Evolutionary conservation across 2,113 vertebrate genomes (phyloP).

Genomic region (Arothron firmamentum): DNA sequence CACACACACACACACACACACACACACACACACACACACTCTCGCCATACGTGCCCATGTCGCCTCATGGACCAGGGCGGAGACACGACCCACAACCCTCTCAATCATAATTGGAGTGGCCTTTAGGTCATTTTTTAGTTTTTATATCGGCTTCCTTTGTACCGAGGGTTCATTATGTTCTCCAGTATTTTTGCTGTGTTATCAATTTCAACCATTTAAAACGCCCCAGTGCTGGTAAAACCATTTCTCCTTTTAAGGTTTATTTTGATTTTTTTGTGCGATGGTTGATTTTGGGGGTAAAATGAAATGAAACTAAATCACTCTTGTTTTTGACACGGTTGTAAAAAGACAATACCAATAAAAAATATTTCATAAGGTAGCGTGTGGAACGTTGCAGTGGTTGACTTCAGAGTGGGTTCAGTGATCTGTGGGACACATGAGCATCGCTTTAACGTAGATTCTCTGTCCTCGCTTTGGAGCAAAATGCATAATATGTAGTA

Average conservation of each 20-base stretch:
- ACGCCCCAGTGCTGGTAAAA: slow-evolving; percentile 17
- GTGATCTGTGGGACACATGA: not conserved
- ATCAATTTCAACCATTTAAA: slow-evolving; percentile 33
- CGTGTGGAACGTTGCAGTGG: slow-evolving; percentile 26
- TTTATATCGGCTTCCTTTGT: slow-evolving; percentile 40
- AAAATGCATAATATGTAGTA: not conserved
- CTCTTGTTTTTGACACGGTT: slow-evolving; percentile 53
- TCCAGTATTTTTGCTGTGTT: slow-evolving; percentile 61
- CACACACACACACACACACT: slow-evolving; percentile 50
- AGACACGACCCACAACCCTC: slow-evolving; percentile 9
- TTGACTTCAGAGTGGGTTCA: not conserved
- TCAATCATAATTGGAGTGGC: slow-evolving; percentile 44
- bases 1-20: slow-evolving; percentile 50
- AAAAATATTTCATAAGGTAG: slow-evolving; percentile 52
- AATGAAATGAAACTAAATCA: slow-evolving; percentile 34
- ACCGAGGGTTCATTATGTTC: slow-evolving; percentile 55
- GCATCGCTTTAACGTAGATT: not conserved
- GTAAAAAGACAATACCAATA: slow-evolving; percentile 66
- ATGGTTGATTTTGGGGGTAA: slow-evolving; percentile 31
- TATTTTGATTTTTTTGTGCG: slow-evolving; percentile 50
- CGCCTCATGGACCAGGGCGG: slow-evolving; percentile 27
- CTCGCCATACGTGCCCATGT: slow-evolving; percentile 38
- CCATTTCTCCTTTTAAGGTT: slow-evolving; percentile 33
- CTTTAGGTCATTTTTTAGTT: slow-evolving; percentile 26
- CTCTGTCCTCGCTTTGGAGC: too few relatives aligned